These are phyloP conservation scores for Agonopterix heracliana DNA, from an alignment of 2,888 invertebrate genomes.

Conservation along the genomic window DNA sequence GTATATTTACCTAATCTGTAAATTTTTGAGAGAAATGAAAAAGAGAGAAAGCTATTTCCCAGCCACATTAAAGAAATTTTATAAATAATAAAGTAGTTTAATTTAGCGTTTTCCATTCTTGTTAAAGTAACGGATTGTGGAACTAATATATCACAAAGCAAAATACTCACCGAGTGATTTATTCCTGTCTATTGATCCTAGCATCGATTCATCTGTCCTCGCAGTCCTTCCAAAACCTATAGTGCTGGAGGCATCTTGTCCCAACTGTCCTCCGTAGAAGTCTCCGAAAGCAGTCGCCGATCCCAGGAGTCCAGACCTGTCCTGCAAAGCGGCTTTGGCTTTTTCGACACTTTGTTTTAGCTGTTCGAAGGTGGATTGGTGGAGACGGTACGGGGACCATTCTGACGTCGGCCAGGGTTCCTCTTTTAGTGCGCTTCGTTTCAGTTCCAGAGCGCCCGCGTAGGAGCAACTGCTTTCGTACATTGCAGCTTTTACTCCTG, in stretches of 20 bases:
- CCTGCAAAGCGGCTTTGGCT: constrained; percentile 90
- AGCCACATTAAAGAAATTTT: too few species aligned
- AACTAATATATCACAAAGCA: too few species aligned
- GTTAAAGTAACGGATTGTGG: too few species aligned
- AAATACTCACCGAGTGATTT: constrained; percentile 57
- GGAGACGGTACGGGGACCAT: constrained; percentile 87
- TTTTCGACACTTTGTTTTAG: constrained; percentile 93
- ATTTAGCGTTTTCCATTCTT: too few species aligned
- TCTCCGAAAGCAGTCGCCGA: constrained; percentile 84
- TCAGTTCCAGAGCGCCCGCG: constrained; percentile 87
- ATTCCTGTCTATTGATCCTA: constrained; percentile 60
- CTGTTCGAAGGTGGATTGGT: constrained; percentile 92
- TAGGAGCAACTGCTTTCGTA: constrained; percentile 96
- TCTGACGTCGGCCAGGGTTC: constrained; percentile 79
- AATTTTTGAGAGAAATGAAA: too few species aligned
- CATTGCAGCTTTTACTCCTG: constrained; percentile 78
- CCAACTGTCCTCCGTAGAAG: constrained; percentile 75
- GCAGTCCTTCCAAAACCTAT: constrained; percentile 56
- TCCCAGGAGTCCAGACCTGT: constrained; percentile 80
- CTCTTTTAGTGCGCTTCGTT: constrained; percentile 78
- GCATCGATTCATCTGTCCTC: constrained; percentile 61
- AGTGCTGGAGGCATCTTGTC: constrained; percentile 50
- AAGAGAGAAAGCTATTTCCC: too few species aligned
- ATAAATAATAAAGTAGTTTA: too few species aligned
- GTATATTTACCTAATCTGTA: too few species aligned